These are phyloP conservation scores for Temnopleurus reevesii DNA, from an alignment of 53 echinoderm and acorn worm species.

Conservation along the genomic window DNA sequence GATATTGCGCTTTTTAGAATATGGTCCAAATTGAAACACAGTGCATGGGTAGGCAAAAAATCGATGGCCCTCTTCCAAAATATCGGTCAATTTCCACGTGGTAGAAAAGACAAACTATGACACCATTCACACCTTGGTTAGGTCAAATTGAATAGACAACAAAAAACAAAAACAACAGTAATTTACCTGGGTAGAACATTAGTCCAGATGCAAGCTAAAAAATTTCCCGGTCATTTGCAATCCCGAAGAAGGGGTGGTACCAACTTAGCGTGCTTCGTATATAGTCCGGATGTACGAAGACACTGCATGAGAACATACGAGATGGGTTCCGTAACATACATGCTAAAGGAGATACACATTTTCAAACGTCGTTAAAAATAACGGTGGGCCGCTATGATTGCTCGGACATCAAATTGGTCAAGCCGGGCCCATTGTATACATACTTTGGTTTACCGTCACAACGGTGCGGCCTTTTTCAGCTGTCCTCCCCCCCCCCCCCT, in stretches of 20 bases:
- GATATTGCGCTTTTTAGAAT: too few species aligned
- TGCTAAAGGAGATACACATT: background rate
- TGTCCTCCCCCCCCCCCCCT: too few species aligned
- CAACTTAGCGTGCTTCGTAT: background rate
- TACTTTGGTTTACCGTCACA: background rate
- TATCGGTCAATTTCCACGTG: background rate
- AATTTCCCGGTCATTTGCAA: background rate
- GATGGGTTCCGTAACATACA: background rate
- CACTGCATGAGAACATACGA: background rate
- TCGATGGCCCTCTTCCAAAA: too few species aligned
- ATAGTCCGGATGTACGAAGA: background rate
- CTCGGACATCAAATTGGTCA: background rate
- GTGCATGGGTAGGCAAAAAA: too few species aligned
- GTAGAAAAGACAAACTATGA: background rate
- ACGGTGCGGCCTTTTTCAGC: too few species aligned
- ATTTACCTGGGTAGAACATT: background rate
- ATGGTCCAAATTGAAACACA: too few species aligned
- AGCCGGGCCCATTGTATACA: background rate
- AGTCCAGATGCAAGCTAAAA: background rate
- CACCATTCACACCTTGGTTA: too few species aligned
- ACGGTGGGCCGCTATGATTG: background rate
- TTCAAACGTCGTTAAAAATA: background rate
- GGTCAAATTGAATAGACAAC: too few species aligned
- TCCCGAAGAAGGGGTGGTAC: background rate
- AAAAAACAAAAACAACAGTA: background rate